Percentiles rank a stretch among this genome's conserved stretches.
These are phyloP conservation scores for Andrena haemorrhoa DNA, from an alignment of 2,888 invertebrate genomes.

Conservation along the genomic window DNA sequence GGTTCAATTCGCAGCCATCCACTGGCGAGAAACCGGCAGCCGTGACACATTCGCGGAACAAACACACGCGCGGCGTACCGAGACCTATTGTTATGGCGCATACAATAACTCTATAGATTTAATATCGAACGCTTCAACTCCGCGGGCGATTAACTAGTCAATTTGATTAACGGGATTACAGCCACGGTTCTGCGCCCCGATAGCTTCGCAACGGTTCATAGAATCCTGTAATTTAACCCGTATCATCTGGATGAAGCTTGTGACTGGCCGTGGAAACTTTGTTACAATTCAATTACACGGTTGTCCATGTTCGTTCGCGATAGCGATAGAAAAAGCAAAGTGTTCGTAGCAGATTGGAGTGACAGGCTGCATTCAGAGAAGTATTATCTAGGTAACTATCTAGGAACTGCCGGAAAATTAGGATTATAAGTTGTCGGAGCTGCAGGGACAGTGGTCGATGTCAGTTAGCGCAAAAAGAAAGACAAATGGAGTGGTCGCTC, in stretches of 20 bases:
- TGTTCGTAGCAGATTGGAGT: no score
- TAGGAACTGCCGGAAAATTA: no score
- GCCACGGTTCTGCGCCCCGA: neutral
- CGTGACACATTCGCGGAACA: slow-evolving; percentile 18
- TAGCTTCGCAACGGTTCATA: neutral
- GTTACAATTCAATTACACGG: neutral
- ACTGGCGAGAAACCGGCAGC: neutral
- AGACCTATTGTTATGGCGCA: neutral
- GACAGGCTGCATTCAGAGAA: no score
- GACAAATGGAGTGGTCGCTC: neutral
- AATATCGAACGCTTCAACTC: slow-evolving; percentile 43
- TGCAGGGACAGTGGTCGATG: neutral
- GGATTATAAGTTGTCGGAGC: no score
- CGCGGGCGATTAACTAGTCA: slow-evolving; percentile 30
- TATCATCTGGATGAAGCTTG: neutral
- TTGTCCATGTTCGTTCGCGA: no score
- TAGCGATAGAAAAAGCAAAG: no score
- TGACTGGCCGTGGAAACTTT: neutral
- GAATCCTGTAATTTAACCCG: neutral
- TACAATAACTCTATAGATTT: slow-evolving; percentile 19
- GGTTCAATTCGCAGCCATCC: neutral
- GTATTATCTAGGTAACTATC: no score
- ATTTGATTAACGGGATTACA: slow-evolving; percentile 30
- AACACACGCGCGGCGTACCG: slow-evolving; percentile 22
- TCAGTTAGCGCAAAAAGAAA: neutral